Base-by-base conservation (phyloP, 2,888 invertebrate species). In the Spilarctia lutea region DNA sequence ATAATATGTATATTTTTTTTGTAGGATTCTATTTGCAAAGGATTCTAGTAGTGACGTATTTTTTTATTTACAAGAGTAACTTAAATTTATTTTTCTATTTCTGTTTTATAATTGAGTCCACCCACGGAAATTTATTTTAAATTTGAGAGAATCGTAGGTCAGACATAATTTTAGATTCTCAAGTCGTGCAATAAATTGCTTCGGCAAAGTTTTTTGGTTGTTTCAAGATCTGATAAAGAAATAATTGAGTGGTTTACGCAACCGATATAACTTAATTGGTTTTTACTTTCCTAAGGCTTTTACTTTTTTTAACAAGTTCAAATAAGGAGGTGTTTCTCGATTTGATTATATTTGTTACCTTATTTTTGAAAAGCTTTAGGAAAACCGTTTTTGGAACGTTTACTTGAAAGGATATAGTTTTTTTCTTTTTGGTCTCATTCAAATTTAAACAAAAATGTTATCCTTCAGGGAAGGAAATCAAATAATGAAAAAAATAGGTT, bases 191-290 rank as follows among this genome's bases (percentile, higher is more conserved):
- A 71, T 63, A 70, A 73, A 66, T 75, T 75, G 48, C 67, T 30
- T 45, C n/a, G n/a, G 35, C 35, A 35, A 68, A 75, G 60, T 72
- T 75, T 75, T n/a, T 33, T 56, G n/a, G 35, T 42, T 45, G 70
- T 70, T 72, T 70, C 63, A 70, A 27, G 56, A 73, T 70, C 73
- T 67, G 75, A 75, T 75, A 75, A 60, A 65, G 48, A 48, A 63
- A 66, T 73, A 73, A 66, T 75, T 69, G 66, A 65, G 71, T 67
- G 75, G 70, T 75, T 75, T 73, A 74, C 71, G 42, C 35, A 66
- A 68, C 27, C 56, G 27, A 71, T 67, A 48, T n/a, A 63, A 20
- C 11, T 30, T 73, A 67, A 71, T 71, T 67, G 71, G 42, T 60
- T 74, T 74, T 67, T 68, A n/a, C 24, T 45, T 45, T 30, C 24